phyloP scores from a whole-genome alignment of 30 jellyfish, hydroid and myxozoan species.

The Chrysaora quinquecirrha region DNA sequence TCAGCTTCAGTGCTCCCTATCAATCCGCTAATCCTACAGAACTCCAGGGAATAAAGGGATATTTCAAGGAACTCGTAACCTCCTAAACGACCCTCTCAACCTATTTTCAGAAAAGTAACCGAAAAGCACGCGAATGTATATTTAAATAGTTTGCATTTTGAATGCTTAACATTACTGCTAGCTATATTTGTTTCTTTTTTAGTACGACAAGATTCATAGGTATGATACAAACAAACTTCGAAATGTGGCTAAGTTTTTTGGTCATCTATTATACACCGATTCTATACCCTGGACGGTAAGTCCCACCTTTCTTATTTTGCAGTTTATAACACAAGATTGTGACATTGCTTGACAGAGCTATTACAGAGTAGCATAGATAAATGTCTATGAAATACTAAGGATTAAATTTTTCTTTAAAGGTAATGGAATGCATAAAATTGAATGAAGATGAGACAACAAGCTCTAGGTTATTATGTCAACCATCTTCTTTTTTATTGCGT shows the following conservation, averaged over 20 bases:
- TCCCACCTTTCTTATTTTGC: background rate
- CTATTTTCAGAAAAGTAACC: background rate
- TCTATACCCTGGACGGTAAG: slow-evolving; percentile 99
- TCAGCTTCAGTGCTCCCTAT: no score
- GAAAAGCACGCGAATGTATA: background rate
- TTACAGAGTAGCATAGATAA: no score
- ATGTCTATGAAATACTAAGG: background rate
- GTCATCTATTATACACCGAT: slow-evolving; percentile 89
- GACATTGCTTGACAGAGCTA: no score
- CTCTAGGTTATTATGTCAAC: slow-evolving; percentile 93
- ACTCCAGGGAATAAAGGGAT: no score
- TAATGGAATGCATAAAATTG: slow-evolving; percentile 79
- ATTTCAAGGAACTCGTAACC: background rate
- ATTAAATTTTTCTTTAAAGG: slow-evolving; percentile 59
- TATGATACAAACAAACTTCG: slow-evolving; percentile 94
- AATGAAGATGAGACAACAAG: slow-evolving; percentile 99
- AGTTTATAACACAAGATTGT: no score
- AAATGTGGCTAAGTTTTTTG: slow-evolving; percentile 90
- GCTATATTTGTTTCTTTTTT: slow-evolving; percentile 10
- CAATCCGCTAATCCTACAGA: no score
- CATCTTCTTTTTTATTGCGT: no score
- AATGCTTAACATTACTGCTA: no score
- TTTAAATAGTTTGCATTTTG: no score
- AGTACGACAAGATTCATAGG: slow-evolving; percentile 95
- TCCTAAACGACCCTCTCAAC: background rate